phyloP scores from a whole-genome alignment of 2,113 vertebrate genomes.

The Hippocampus barbouri region DNA sequence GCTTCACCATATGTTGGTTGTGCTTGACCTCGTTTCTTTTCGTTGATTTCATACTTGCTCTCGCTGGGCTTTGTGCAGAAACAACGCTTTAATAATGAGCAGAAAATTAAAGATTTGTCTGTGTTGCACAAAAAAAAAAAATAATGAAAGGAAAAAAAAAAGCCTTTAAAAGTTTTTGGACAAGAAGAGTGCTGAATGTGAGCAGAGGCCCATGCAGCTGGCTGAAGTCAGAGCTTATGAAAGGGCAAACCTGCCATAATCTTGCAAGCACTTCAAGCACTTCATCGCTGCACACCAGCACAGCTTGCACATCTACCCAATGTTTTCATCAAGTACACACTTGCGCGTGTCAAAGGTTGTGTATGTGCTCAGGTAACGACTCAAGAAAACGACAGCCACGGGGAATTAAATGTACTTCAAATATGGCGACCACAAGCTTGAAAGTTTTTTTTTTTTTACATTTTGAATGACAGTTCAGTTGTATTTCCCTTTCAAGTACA shows the following conservation, averaged over 20 bases:
- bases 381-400: no score
- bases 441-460: no score
- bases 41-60: slow-evolving; percentile 2
- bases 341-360: no score
- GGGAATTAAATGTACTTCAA: no score
- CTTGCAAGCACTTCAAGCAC: background rate
- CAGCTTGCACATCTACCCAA: background rate
- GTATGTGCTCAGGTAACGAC: no score
- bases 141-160: background rate
- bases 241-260: background rate
- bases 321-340: no score
- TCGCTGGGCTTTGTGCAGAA: background rate
- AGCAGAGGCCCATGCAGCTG: background rate
- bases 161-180: background rate
- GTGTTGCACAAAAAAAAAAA: background rate
- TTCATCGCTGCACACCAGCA: background rate
- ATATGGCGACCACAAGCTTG: no score
- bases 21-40: slow-evolving; percentile 41
- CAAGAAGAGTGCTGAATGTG: background rate
- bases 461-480: no score
- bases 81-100: background rate
- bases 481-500: no score
- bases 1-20: slow-evolving; percentile 26
- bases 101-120: background rate
- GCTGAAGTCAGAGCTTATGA: background rate